These are phyloP conservation scores for Euzetes globulus DNA, from an alignment of 2,888 invertebrate genomes.

Conservation along the genomic window DNA sequence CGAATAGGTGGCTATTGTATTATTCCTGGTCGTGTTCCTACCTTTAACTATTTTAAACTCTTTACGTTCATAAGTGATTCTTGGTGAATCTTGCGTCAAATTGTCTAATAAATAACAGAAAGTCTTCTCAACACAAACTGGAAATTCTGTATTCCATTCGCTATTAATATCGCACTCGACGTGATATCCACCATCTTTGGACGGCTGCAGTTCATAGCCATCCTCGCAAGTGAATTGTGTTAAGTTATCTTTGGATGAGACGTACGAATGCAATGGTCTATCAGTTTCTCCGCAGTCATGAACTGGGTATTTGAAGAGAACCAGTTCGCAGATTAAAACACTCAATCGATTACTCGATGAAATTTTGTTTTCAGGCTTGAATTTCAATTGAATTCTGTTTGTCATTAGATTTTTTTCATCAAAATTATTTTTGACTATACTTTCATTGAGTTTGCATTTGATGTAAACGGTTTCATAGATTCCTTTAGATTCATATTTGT, in stretches of 20 bases:
- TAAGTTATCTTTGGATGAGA: neutral
- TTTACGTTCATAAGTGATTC: conserved; percentile 31
- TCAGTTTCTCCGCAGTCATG: neutral
- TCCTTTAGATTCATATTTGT: neutral
- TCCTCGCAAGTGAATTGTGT: neutral
- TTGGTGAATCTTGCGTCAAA: neutral
- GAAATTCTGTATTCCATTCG: neutral
- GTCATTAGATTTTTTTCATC: neutral
- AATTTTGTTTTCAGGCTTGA: neutral
- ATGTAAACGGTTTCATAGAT: neutral
- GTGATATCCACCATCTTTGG: neutral
- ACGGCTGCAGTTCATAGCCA: neutral
- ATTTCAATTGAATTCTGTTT: neutral
- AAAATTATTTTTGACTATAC: neutral
- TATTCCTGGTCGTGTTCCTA: neutral
- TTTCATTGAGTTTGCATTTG: neutral
- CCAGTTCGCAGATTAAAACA: neutral
- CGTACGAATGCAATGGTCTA: neutral
- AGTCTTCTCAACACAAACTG: neutral
- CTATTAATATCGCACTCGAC: neutral
- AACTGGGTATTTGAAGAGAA: neutral
- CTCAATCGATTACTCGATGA: neutral
- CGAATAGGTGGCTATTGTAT: neutral
- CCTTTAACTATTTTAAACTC: conserved; percentile 33
- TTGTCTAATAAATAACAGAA: conserved; percentile 5